These are phyloP conservation scores for Embidobia sp. DNA, from an alignment of 2,888 invertebrate species.

Conservation along the genomic window DNA sequence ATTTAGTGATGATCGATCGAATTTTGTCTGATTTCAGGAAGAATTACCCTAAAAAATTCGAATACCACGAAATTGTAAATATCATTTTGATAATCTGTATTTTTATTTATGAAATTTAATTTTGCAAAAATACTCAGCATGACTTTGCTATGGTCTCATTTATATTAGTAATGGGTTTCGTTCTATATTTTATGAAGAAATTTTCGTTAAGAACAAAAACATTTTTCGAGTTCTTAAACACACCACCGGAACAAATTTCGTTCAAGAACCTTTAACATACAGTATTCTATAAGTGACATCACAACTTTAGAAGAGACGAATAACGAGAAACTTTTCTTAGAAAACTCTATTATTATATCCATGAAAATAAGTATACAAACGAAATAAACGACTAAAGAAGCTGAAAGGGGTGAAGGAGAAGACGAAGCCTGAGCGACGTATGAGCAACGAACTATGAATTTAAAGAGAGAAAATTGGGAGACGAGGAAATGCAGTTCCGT, in stretches of 20 bases:
- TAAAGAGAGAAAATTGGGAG: conserved; percentile 54
- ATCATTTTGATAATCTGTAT: too few relatives aligned
- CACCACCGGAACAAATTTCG: conserved; percentile 55
- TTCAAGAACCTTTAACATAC: conserved; percentile 59
- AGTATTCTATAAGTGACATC: conserved; percentile 63
- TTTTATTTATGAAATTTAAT: too few relatives aligned
- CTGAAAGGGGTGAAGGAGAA: conserved; percentile 7
- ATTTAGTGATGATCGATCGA: too few relatives aligned
- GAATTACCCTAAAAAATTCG: too few relatives aligned
- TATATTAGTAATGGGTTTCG: too few relatives aligned
- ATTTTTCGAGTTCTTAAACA: conserved; percentile 51
- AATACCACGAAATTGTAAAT: too few relatives aligned
- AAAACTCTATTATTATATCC: conserved; percentile 60
- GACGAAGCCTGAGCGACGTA: conserved; percentile 36
- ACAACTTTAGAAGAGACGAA: conserved; percentile 58
- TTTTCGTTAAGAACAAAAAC: conserved; percentile 32
- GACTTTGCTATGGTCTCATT: too few relatives aligned
- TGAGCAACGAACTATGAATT: conserved; percentile 61
- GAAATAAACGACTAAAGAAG: conserved; percentile 49
- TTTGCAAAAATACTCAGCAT: too few relatives aligned
- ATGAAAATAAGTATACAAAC: conserved; percentile 58
- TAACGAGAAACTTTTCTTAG: conserved; percentile 65
- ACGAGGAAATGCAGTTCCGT: conserved; percentile 43
- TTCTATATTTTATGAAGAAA: not conserved
- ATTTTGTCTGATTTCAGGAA: too few relatives aligned